These are phyloP conservation scores for Capitulum mitella DNA, from an alignment of 2,888 invertebrate genomes.

Conservation along the genomic window DNA sequence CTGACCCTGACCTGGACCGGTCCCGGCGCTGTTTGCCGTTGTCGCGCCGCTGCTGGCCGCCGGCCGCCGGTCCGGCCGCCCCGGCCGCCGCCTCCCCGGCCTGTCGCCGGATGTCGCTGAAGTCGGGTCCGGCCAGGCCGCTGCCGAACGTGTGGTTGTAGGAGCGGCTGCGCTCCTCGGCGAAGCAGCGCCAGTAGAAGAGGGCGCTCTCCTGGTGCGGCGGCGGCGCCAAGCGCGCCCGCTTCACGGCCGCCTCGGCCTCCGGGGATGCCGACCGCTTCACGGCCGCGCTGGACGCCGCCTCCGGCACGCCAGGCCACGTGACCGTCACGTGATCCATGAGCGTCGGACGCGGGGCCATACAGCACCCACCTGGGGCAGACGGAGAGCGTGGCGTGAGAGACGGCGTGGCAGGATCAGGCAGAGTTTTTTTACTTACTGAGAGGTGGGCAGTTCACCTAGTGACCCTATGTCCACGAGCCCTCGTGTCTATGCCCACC, in stretches of 20 bases:
- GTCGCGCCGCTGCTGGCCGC: neutral
- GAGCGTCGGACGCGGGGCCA: neutral
- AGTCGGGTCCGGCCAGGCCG: constrained; percentile 16
- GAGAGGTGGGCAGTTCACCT: too few species aligned
- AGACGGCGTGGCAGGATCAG: too few species aligned
- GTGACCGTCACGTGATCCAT: constrained; percentile 13
- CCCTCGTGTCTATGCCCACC: too few species aligned
- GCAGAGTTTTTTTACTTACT: too few species aligned
- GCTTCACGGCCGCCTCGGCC: neutral
- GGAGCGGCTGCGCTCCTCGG: constrained; percentile 9
- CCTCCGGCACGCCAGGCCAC: constrained; percentile 6
- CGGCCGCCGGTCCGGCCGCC: too few species aligned
- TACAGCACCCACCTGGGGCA: neutral
- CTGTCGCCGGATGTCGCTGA: constrained; percentile 21
- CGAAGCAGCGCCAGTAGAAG: constrained; percentile 22
- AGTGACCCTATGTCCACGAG: too few species aligned
- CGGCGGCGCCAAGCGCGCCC: neutral
- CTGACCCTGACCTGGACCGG: neutral
- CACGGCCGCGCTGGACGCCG: neutral
- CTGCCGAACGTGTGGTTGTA: constrained; percentile 23
- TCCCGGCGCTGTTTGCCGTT: neutral
- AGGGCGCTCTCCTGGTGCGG: neutral
- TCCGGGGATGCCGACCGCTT: neutral
- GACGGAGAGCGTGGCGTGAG: too few species aligned
- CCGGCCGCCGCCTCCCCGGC: neutral